Conservation (phyloP, 2,888 invertebrate species). For the Busseola fusca region DNA sequence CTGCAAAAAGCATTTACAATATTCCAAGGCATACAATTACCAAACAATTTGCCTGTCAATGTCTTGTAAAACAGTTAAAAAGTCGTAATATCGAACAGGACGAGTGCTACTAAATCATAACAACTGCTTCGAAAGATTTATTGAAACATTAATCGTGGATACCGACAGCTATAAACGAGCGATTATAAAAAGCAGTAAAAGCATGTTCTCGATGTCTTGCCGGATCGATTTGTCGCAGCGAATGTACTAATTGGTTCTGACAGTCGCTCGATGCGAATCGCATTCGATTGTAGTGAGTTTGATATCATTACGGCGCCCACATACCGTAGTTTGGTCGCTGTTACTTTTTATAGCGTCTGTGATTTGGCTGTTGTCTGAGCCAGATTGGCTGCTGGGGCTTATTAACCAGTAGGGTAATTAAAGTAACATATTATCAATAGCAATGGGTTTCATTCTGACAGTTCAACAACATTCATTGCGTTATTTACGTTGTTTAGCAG, state of each 20-base stretch:
- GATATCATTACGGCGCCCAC: constrained; percentile 54
- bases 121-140: constrained; percentile 53
- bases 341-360: constrained; percentile 42
- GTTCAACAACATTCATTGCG: too few species aligned
- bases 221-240: constrained; percentile 47
- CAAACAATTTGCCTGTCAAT: constrained; percentile 43
- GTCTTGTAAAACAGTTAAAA: constrained; percentile 47
- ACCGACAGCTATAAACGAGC: constrained; percentile 45
- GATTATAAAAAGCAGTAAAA: constrained; percentile 54
- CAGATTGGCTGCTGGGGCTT: too few species aligned
- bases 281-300: constrained; percentile 48
- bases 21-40: constrained; percentile 44
- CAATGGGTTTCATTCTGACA: too few species aligned
- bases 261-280: constrained; percentile 44
- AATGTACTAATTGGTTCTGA: constrained; percentile 45
- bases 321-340: constrained; percentile 39
- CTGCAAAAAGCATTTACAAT: constrained; percentile 24
- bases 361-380: constrained; percentile 48
- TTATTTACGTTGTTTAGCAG: too few species aligned
- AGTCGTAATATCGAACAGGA: constrained; percentile 35
- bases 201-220: constrained; percentile 41
- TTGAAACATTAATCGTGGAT: constrained; percentile 54
- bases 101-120: constrained; percentile 51
- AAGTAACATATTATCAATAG: too few species aligned
- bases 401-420: too few species aligned